These are phyloP conservation scores for Meganola albula DNA, from an alignment of 2,888 invertebrate species.

Conservation along the genomic window DNA sequence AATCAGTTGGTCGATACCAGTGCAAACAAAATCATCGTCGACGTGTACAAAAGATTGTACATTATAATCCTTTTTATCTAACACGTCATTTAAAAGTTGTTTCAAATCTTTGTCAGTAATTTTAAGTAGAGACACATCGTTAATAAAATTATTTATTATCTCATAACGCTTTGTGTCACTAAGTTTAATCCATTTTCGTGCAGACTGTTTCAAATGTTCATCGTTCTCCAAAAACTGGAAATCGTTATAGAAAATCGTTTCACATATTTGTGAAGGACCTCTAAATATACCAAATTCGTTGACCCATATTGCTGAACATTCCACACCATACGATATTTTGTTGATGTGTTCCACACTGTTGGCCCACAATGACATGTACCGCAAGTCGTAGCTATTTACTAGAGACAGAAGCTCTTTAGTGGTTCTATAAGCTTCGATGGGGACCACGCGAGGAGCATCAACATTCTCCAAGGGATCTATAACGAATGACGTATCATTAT, in stretches of 20 bases:
- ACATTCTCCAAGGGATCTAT: slow-evolving; percentile 24
- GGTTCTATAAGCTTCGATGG: slow-evolving; percentile 47
- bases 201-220: slow-evolving; percentile 3
- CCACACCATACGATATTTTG: slow-evolving; percentile 35
- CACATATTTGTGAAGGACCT: slow-evolving; percentile 28
- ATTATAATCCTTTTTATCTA: background rate
- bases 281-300: slow-evolving; percentile 40
- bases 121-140: no score
- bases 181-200: slow-evolving; percentile 15
- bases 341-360: slow-evolving; percentile 40
- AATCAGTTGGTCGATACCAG: slow-evolving; percentile 14
- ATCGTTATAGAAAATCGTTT: slow-evolving; percentile 11
- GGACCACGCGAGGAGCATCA: slow-evolving; percentile 6
- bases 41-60: slow-evolving; percentile 17
- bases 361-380: slow-evolving; percentile 46
- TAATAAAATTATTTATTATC: slow-evolving; percentile 8
- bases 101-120: background rate
- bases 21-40: slow-evolving; percentile 22
- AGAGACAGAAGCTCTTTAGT: slow-evolving; percentile 44
- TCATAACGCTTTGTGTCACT: slow-evolving; percentile 11
- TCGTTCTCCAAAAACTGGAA: background rate
- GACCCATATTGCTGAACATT: slow-evolving; percentile 39
- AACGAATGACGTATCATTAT: slow-evolving; percentile 25
- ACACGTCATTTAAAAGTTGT: background rate
- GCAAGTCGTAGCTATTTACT: slow-evolving; percentile 19